Conservation (phyloP, 2,797 vertebrate genomes). For the Myotis vivesi region DNA sequence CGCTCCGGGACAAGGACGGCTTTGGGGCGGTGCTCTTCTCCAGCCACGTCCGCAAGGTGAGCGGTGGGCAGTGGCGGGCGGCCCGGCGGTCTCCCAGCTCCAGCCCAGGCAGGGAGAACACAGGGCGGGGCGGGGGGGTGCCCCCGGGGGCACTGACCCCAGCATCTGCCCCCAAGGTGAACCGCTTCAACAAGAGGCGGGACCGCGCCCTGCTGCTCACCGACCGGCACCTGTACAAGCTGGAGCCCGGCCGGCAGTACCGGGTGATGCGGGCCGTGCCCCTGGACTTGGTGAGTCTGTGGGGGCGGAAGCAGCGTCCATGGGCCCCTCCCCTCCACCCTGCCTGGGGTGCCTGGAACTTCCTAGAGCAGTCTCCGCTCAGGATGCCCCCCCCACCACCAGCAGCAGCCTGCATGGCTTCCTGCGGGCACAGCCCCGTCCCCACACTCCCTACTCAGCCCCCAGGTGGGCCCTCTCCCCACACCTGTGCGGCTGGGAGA, state of each 20-base stretch:
- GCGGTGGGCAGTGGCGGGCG: neutral
- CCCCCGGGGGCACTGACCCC: neutral
- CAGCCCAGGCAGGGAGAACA: too few relatives aligned
- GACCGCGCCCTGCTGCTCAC: conserved; percentile 92
- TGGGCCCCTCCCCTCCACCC: neutral
- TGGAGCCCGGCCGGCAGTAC: conserved; percentile 90
- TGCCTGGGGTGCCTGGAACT: neutral
- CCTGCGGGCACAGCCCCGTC: neutral
- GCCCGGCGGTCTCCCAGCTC: too few relatives aligned
- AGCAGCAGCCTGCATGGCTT: neutral
- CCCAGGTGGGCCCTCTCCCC: neutral
- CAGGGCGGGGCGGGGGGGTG: neutral
- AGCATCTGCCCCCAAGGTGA: conserved; percentile 77
- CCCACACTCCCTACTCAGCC: neutral
- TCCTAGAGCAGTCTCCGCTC: neutral
- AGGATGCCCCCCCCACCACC: fast-evolving
- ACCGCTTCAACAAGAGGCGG: conserved; percentile 90
- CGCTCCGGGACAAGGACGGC: conserved; percentile 88
- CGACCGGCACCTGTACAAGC: conserved; percentile 91
- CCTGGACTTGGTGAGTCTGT: conserved; percentile 87
- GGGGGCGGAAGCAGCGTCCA: fast-evolving
- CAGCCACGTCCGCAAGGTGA: conserved; percentile 91
- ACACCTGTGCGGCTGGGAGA: neutral
- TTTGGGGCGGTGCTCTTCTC: conserved; percentile 91
- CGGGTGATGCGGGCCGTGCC: conserved; percentile 89